These are phyloP conservation scores for Euspilapteryx auroguttella DNA, from an alignment of 2,888 invertebrate species.

Conservation along the genomic window DNA sequence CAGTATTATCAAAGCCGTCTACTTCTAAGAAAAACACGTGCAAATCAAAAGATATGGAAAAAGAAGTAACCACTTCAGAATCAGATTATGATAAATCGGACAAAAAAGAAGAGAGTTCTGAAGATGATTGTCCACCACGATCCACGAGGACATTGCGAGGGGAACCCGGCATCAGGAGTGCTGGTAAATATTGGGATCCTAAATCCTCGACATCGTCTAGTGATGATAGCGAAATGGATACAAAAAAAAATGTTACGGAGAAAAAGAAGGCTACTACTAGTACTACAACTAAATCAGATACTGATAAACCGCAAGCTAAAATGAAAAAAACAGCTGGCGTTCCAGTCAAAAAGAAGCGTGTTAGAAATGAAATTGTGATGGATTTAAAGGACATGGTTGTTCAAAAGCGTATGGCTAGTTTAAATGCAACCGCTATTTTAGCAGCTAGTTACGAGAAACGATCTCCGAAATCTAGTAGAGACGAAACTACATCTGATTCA, in stretches of 20 bases:
- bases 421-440: conserved; percentile 88
- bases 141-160: conserved; percentile 65
- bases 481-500: conserved; percentile 61
- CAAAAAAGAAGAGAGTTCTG: conserved; percentile 50
- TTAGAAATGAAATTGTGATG: conserved; percentile 68
- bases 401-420: conserved; percentile 87
- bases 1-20: conserved; percentile 52
- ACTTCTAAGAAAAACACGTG: conserved; percentile 42
- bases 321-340: conserved; percentile 43
- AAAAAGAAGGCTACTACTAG: conserved; percentile 42
- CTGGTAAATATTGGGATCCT: conserved; percentile 85
- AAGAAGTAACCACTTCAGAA: conserved; percentile 47
- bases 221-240: conserved; percentile 52
- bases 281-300: conserved; percentile 25
- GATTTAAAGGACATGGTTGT: conserved; percentile 87
- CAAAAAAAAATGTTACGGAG: conserved; percentile 26
- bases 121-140: conserved; percentile 51
- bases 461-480: conserved; percentile 60
- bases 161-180: conserved; percentile 74
- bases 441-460: conserved; percentile 86
- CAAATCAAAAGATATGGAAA: conserved; percentile 37
- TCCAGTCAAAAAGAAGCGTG: conserved; percentile 57
- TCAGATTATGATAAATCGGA: conserved; percentile 49
- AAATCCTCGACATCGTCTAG: conserved; percentile 68
- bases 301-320: conserved; percentile 47